Evolutionary conservation across 2,113 vertebrate species (phyloP).

Genomic region (Hippotragus niger): DNA sequence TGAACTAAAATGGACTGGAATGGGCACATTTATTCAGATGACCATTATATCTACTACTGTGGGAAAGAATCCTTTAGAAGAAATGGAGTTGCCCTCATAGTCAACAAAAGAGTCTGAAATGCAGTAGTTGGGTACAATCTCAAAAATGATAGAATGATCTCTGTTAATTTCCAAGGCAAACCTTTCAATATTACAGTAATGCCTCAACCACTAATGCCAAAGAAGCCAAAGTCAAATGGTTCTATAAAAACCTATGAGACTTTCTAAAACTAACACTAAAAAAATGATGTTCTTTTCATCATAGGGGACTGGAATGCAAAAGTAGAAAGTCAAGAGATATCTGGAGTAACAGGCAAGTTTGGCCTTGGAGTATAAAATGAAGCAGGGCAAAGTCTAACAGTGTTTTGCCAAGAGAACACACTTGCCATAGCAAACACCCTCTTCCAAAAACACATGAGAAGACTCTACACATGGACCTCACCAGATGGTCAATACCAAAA

Average conservation of each 20-base stretch:
- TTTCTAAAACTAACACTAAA: background rate
- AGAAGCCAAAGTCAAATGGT: background rate
- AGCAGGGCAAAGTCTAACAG: background rate
- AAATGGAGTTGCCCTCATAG: background rate
- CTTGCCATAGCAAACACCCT: background rate
- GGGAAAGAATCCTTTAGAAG: background rate
- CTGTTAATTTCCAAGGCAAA: background rate
- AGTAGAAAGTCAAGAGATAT: background rate
- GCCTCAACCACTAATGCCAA: background rate
- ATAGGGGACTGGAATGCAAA: background rate
- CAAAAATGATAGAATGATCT: background rate
- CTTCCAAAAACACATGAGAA: background rate
- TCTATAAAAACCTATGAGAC: background rate
- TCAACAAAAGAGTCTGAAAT: background rate
- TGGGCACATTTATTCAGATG: background rate
- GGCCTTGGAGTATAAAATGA: background rate
- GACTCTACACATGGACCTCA: background rate
- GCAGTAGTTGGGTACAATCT: background rate
- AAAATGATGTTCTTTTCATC: background rate
- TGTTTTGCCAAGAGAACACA: background rate
- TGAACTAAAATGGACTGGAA: background rate
- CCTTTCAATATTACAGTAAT: background rate
- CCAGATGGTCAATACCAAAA: background rate
- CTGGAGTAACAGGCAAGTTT: background rate
- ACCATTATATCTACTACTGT: background rate